A percentile compares a stretch with the other conserved stretches of the same genome.
phyloP scores from a whole-genome alignment of 2,113 vertebrate species.

The Raja brachyura region DNA sequence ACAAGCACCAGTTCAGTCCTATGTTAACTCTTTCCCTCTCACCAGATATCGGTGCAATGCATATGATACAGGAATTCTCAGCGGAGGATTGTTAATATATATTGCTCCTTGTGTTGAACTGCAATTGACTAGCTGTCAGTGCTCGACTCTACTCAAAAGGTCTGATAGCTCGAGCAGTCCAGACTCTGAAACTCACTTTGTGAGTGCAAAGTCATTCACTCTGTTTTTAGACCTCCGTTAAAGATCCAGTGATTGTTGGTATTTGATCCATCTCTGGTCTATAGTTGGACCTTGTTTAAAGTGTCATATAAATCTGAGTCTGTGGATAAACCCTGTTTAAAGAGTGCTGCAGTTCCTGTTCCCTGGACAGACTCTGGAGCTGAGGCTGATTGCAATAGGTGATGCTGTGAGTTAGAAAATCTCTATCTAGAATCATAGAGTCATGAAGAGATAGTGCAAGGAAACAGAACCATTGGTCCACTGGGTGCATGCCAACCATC shows the following conservation, averaged over 20 bases:
- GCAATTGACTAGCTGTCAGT: neutral
- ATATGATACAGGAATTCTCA: neutral
- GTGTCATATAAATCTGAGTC: neutral
- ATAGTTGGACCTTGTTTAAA: neutral
- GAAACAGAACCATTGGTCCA: too few relatives aligned
- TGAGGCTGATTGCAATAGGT: neutral
- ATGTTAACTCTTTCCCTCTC: conserved; percentile 1
- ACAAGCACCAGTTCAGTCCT: neutral
- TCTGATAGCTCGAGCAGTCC: neutral
- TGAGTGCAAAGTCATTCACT: neutral
- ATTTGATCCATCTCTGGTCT: neutral
- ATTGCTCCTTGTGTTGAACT: neutral
- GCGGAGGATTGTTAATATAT: neutral
- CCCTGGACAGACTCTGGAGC: neutral
- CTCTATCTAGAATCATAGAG: too few relatives aligned
- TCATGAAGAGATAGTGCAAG: too few relatives aligned
- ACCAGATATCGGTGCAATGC: neutral
- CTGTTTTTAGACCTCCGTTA: too few relatives aligned
- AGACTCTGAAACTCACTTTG: neutral
- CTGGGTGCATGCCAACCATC: too few relatives aligned
- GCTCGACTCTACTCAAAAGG: neutral
- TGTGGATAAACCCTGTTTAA: neutral
- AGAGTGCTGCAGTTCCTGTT: neutral
- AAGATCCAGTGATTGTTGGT: neutral
- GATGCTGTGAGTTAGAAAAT: neutral